Evolutionary conservation across 2,888 invertebrate species (phyloP).

Genomic region (Drosophila austrosaltans): DNA sequence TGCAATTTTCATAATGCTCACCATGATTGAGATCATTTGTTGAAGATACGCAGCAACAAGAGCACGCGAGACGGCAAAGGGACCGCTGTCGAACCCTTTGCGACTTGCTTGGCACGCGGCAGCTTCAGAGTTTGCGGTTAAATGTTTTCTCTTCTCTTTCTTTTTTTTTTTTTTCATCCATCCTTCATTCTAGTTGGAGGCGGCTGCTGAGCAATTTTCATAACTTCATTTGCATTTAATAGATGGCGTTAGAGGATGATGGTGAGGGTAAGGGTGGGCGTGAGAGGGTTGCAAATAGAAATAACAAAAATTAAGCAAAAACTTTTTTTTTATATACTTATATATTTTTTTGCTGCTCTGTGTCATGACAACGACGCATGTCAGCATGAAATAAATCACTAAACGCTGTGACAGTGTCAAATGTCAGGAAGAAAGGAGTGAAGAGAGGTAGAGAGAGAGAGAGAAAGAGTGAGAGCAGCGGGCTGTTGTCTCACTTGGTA

Average conservation of each 20-base stretch:
- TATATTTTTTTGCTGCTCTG: conserved; percentile 18
- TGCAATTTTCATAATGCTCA: conserved; percentile 76
- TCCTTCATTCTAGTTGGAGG: conserved; percentile 6
- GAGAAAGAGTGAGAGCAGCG: not conserved
- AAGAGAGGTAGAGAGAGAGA: conserved; percentile 13
- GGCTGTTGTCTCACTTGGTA: conserved; percentile 51
- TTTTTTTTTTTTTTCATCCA: not conserved
- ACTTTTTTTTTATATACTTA: conserved; percentile 24
- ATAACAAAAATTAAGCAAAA: conserved; percentile 53
- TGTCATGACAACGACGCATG: conserved; percentile 63
- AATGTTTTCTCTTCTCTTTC: not conserved
- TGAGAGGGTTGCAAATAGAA: conserved; percentile 48
- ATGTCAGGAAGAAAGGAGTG: conserved; percentile 52
- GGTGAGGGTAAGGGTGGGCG: conserved; percentile 10
- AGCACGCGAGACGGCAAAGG: not conserved
- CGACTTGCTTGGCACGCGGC: conserved; percentile 56
- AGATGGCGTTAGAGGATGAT: conserved; percentile 7
- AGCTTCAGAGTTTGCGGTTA: conserved; percentile 22
- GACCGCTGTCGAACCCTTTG: conserved; percentile 25
- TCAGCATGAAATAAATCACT: conserved; percentile 78
- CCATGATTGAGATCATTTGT: conserved; percentile 68
- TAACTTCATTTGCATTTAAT: conserved; percentile 73
- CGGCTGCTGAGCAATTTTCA: conserved; percentile 56
- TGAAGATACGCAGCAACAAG: conserved; percentile 46
- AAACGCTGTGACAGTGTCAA: conserved; percentile 76